Base-by-base conservation (phyloP, 1,140 invertebrate genomes). In the Scaptomyza graminum region DNA sequence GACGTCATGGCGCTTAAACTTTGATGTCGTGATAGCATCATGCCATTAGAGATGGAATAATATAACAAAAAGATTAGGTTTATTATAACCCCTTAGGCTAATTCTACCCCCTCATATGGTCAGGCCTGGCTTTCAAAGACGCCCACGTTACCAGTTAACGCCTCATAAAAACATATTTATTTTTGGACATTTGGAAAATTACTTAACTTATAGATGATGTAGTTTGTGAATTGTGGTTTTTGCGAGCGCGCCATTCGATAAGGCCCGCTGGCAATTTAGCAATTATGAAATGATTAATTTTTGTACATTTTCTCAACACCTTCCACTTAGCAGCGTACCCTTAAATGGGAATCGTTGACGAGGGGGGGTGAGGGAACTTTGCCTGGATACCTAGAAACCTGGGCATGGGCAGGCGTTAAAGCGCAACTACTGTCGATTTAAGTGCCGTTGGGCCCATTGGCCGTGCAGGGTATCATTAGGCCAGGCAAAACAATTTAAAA, bases 201-300 rank as follows among this genome's bases (percentile, higher is more conserved):
- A 74, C 76, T 57, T 51, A 43, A 46, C 66, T 69, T 67, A 79
- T 22, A 22, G 18, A 22, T 22, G 18, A 22, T 22, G 18, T 22
- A 74, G 57, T 25, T 41, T 34, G 6, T 39, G 15, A 11, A 8
- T 54, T 57, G 25, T 4, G n/a, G 18, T 16, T 46, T 37, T 49
- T 34, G 31, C 31, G 7, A 34, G 37, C 18, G 54, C 41, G 22
- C n/a, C 8, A 31, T n/a, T 31, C 47, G 13, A 69, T 80, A 74
- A 85, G 62, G 64, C 56, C 75, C 57, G 43, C 55, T 59, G 72
- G 76, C 83, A 88, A 88, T 88, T 88, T 88, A 74, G 84, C 79
- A 88, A 88, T 88, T 88, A 88, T 88, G 79, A 88, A 74, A 88
- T 76, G 79, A 88, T 88, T 88, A 89, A 88, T 88, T 88, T 88